Evolutionary conservation across 2,797 vertebrate species (phyloP), one percentile per base, ranked within the genome.

Genomic region (Tinamus major): DNA sequence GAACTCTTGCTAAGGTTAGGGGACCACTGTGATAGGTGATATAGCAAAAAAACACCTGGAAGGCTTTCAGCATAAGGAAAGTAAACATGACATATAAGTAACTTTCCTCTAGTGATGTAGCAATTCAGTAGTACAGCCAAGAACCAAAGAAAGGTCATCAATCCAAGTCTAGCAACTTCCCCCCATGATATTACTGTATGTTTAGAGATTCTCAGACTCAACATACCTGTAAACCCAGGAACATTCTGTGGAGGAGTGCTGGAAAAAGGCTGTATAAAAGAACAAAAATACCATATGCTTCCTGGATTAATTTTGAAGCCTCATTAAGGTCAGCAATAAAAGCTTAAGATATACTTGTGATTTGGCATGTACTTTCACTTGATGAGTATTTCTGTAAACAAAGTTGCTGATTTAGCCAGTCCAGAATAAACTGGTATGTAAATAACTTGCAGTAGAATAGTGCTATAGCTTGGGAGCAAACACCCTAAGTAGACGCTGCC

Each of bases 251-350:
- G 92, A 92, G 96, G 96, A 96, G 92, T 97, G 92, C 91, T 95
- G 88, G 89, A 96, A 97, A 96, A 97, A 96, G 92, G 92, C 95
- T 90, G 96, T 95, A 96, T 97, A 96, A 96, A 97, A 97, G 95
- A 97, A 97, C 93, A 97, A 97, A 97, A 97, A 96, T 97, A 97
- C 95, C 95, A 97, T 97, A 97, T 95, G 95, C 92, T 97, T 97
- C 94, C 82, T 91, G 90, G 95, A 97, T 97, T 98, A 97, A 96
- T 96, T 97, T 86, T 97, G 97, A 97, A 97, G 83, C 90, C 85
- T 97, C 93, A 93, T 97, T 98, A 98, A 97, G 97, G 97, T 97
- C 97, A 97, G 92, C 90, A 93, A 93, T 85, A 93, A 97, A 96
- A 97, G 87, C 95, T 90, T 95, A 78, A 96, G 96, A 96, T 92